Evolutionary conservation across 2,888 invertebrate genomes (phyloP).

Genomic region (Plebejus anna): DNA sequence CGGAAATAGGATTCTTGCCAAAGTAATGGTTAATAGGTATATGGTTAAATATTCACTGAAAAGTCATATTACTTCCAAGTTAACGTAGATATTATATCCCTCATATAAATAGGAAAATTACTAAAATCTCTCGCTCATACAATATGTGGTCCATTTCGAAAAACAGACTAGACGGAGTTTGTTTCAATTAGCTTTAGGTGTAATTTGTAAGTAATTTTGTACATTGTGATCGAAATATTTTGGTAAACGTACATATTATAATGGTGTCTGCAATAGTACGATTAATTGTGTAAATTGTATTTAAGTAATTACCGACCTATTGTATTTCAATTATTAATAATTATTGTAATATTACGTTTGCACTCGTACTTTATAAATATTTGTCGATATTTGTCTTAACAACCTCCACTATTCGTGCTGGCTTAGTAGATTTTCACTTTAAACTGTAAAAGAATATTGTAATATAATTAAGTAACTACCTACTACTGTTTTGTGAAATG

Average conservation of each 20-base stretch:
- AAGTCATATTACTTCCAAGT: neutral
- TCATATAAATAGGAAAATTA: neutral
- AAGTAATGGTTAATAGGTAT: conserved; percentile 43
- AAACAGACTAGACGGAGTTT: neutral
- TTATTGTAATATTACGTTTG: conserved; percentile 1
- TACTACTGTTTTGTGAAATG: neutral
- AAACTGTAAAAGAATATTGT: neutral
- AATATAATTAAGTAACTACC: neutral
- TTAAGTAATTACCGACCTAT: neutral
- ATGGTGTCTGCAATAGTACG: conserved; percentile 26
- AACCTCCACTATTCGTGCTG: conserved; percentile 1
- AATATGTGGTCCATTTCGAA: neutral
- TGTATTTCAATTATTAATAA: neutral
- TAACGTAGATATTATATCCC: neutral
- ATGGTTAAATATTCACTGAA: conserved; percentile 30
- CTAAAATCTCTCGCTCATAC: conserved; percentile 21
- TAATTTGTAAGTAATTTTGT: conserved; percentile 29
- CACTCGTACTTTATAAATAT: neutral
- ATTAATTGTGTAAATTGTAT: conserved; percentile 11
- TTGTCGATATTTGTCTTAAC: neutral
- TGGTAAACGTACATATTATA: conserved; percentile 23
- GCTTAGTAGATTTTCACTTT: conserved; percentile 1
- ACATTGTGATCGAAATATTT: conserved; percentile 24
- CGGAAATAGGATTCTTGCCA: conserved; percentile 52
- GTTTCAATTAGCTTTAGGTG: conserved; percentile 12